Conservation (phyloP, 35 echinoderm and acorn worm species). For the Holothuria glaberrima region DNA sequence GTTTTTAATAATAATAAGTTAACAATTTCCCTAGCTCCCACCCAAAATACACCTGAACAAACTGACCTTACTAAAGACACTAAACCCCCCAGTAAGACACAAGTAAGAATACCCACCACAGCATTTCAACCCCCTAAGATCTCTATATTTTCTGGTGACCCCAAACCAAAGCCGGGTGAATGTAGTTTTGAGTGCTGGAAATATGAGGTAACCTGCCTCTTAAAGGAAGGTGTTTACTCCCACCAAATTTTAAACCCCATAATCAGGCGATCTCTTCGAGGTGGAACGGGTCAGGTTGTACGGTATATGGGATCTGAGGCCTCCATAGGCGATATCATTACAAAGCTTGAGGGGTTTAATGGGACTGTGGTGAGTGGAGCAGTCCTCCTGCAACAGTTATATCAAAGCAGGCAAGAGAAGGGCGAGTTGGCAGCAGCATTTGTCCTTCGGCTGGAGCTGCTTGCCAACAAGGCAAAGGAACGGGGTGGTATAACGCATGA, state of each 20-base stretch:
- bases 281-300: neutral
- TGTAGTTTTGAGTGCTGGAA: slow-evolving; percentile 24
- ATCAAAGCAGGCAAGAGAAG: neutral
- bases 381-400: slow-evolving; percentile 30
- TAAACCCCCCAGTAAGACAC: neutral
- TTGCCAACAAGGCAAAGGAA: neutral
- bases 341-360: slow-evolving; percentile 6
- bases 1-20: neutral
- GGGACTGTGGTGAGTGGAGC: slow-evolving; percentile 46
- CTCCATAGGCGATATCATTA: neutral
- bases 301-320: neutral
- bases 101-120: too few relatives aligned
- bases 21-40: neutral
- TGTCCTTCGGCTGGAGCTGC: slow-evolving; percentile 3
- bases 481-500: neutral
- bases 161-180: slow-evolving; percentile 45
- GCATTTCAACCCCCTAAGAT: too few relatives aligned
- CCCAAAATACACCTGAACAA: neutral
- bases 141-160: too few relatives aligned
- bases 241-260: neutral
- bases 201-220: slow-evolving; percentile 16
- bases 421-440: slow-evolving; percentile 17
- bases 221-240: neutral
- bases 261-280: slow-evolving; percentile 3
- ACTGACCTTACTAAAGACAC: too few relatives aligned